Evolutionary conservation across 2,797 vertebrate species (phyloP).

Genomic region (Leuciscus waleckii): DNA sequence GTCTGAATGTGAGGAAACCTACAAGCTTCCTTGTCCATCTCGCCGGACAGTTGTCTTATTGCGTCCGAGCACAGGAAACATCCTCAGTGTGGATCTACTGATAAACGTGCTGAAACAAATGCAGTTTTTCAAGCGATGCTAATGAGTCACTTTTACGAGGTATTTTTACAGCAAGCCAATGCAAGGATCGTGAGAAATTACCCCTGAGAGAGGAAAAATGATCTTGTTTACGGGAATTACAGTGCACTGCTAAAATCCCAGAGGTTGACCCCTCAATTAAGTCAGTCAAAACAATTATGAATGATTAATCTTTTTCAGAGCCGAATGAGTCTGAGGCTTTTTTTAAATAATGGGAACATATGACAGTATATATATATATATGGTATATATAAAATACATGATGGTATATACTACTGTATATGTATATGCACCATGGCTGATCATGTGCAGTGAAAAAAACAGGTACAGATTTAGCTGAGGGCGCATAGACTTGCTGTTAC

Average conservation of each 20-base stretch:
- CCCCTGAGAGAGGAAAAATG: not conserved
- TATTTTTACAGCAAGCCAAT: constrained; percentile 41
- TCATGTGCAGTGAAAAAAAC: constrained; percentile 19
- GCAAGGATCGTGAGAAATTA: constrained; percentile 27
- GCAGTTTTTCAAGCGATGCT: constrained; percentile 25
- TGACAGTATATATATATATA: not conserved
- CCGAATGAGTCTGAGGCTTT: not conserved
- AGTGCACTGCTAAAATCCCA: constrained; percentile 9
- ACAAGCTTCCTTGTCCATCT: constrained; percentile 69
- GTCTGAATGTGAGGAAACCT: constrained; percentile 87
- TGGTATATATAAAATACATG: not conserved
- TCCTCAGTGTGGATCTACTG: constrained; percentile 50
- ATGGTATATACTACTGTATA: not conserved
- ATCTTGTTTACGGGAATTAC: constrained; percentile 29
- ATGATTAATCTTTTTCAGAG: not conserved
- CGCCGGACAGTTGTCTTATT: constrained; percentile 36
- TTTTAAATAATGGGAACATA: not conserved
- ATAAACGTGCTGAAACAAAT: constrained; percentile 50
- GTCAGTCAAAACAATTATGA: not conserved
- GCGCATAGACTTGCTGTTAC: constrained; percentile 22
- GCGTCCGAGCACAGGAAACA: constrained; percentile 53
- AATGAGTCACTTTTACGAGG: constrained; percentile 39
- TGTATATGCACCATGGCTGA: not conserved
- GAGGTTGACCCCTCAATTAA: constrained; percentile 2
- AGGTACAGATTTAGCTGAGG: constrained; percentile 20